These are phyloP conservation scores for Sphinx pinastri DNA, from an alignment of 2,888 invertebrate genomes.

Conservation along the genomic window DNA sequence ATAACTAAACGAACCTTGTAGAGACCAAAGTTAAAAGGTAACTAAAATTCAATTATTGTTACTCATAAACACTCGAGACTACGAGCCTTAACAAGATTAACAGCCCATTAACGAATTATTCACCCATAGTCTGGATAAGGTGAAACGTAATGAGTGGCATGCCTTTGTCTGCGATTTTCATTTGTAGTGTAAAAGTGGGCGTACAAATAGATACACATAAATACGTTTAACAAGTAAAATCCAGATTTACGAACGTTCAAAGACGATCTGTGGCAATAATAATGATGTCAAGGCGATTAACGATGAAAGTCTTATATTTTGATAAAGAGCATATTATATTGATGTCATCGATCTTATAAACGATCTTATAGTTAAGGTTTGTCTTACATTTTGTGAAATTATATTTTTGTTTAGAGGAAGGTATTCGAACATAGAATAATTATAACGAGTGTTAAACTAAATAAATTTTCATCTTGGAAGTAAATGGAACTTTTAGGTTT, in stretches of 20 bases:
- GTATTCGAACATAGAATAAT: too few relatives aligned
- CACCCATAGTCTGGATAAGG: slow-evolving; percentile 33
- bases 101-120: slow-evolving; percentile 57
- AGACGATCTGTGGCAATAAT: slow-evolving; percentile 3
- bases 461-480: too few relatives aligned
- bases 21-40: slow-evolving; percentile 17
- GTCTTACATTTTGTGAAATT: too few relatives aligned
- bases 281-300: slow-evolving; percentile 8
- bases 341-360: too few relatives aligned
- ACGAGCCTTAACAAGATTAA: slow-evolving; percentile 52
- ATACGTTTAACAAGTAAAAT: slow-evolving; percentile 14
- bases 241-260: not conserved
- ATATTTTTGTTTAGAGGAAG: too few relatives aligned
- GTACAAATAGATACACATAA: not conserved
- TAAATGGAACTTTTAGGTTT: too few relatives aligned
- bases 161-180: slow-evolving; percentile 17
- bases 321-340: too few relatives aligned
- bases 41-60: slow-evolving; percentile 51
- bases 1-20: not conserved
- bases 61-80: slow-evolving; percentile 51
- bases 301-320: not conserved
- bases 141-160: slow-evolving; percentile 10
- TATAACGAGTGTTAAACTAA: too few relatives aligned
- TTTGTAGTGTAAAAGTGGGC: not conserved
- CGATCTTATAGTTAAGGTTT: too few relatives aligned